A percentile compares a stretch with the other conserved stretches of the same genome.
Evolutionary conservation across 2,113 vertebrate species (phyloP).

Genomic region (Ochotona curzoniae): DNA sequence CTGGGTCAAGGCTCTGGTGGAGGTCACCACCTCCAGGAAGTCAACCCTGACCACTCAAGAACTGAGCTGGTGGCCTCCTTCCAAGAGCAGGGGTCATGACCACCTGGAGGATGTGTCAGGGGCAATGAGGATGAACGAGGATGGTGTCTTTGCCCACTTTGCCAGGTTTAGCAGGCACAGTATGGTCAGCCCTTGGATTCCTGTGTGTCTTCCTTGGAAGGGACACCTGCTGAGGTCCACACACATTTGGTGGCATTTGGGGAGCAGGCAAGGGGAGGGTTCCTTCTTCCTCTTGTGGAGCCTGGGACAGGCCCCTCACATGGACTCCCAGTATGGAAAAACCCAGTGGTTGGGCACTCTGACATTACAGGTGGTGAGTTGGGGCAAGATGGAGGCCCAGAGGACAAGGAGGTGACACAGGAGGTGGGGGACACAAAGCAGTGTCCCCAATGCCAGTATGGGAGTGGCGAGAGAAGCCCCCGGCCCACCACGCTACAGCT

Average conservation of each 20-base stretch:
- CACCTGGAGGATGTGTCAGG: not conserved
- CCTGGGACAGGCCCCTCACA: not conserved
- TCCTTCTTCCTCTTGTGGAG: not conserved
- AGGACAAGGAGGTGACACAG: not conserved
- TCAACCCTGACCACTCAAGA: not conserved
- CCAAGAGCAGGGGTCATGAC: too few relatives aligned
- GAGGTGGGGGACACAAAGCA: not conserved
- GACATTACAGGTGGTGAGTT: not conserved
- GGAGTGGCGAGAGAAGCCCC: slow-evolving; percentile 3
- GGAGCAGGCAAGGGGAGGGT: not conserved
- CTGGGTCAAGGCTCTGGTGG: not conserved
- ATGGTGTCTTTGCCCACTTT: slow-evolving; percentile 43
- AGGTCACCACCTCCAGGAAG: not conserved
- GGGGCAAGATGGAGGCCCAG: slow-evolving; percentile 11
- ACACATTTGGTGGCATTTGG: not conserved
- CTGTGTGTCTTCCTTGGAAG: not conserved
- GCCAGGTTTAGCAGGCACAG: not conserved
- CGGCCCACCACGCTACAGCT: not conserved
- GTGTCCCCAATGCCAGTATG: not conserved
- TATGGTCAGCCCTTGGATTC: not conserved
- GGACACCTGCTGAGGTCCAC: not conserved
- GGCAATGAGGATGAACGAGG: slow-evolving; percentile 62
- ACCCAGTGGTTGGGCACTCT: not conserved
- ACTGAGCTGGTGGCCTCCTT: not conserved
- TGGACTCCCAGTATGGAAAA: not conserved